These are phyloP conservation scores for Amblyteles armatorius DNA, from an alignment of 2,888 invertebrate genomes.

Conservation along the genomic window DNA sequence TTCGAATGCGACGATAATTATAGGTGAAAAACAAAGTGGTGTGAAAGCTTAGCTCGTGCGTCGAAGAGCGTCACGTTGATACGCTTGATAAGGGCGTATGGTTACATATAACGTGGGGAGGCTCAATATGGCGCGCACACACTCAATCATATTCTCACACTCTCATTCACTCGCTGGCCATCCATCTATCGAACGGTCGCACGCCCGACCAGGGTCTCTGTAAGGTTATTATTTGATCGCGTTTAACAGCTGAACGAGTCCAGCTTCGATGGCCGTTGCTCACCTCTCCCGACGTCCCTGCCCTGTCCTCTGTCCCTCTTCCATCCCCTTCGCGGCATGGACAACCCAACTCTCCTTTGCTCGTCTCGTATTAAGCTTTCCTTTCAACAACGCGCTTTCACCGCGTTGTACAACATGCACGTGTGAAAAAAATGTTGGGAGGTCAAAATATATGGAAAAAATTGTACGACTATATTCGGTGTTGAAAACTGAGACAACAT, in stretches of 20 bases:
- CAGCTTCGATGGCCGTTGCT: constrained; percentile 64
- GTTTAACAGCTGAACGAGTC: constrained; percentile 67
- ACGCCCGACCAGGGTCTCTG: constrained; percentile 64
- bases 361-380: constrained; percentile 38
- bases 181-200: constrained; percentile 56
- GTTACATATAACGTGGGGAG: neutral
- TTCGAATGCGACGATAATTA: constrained; percentile 33
- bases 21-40: constrained; percentile 24
- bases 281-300: constrained; percentile 50
- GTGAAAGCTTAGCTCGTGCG: constrained; percentile 35
- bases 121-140: constrained; percentile 46
- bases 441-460: neutral
- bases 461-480: neutral
- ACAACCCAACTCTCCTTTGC: constrained; percentile 38
- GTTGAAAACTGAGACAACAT: neutral
- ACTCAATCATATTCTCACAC: constrained; percentile 60
- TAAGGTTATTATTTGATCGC: constrained; percentile 71
- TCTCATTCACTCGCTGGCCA: constrained; percentile 23
- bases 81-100: constrained; percentile 14
- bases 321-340: constrained; percentile 42
- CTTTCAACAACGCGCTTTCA: constrained; percentile 29
- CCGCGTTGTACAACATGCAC: neutral
- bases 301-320: constrained; percentile 37
- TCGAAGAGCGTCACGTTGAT: constrained; percentile 42
- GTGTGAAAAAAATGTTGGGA: neutral